These are phyloP conservation scores for Takifugu flavidus DNA, from an alignment of 2,113 vertebrate species.

Conservation along the genomic window DNA sequence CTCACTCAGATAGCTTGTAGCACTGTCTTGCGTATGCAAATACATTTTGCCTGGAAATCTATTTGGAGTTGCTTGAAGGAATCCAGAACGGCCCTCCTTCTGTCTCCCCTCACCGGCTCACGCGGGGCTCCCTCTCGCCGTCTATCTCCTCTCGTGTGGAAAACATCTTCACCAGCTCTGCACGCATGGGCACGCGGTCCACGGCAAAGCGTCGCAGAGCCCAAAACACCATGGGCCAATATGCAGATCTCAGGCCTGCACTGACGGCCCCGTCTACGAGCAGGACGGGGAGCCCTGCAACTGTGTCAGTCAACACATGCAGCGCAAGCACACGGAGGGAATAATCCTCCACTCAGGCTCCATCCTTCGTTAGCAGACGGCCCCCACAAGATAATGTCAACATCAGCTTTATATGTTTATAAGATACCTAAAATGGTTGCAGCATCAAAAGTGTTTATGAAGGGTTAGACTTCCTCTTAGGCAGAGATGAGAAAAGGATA, in stretches of 20 bases:
- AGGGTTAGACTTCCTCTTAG: constrained; percentile 34
- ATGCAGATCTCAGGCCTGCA: constrained; percentile 64
- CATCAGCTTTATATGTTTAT: neutral
- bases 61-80: constrained; percentile 82
- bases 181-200: constrained; percentile 61
- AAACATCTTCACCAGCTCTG: constrained; percentile 74
- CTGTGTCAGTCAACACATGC: constrained; percentile 57
- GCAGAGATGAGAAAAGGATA: constrained; percentile 39
- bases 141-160: constrained; percentile 69
- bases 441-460: neutral
- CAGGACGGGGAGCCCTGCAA: constrained; percentile 44
- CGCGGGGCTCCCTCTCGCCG: constrained; percentile 49
- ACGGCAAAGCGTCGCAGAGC: constrained; percentile 42
- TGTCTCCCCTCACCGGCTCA: constrained; percentile 65
- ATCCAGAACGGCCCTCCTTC: constrained; percentile 79
- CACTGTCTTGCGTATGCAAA: constrained; percentile 79
- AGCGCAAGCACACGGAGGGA: constrained; percentile 39
- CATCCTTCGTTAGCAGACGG: constrained; percentile 16
- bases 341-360: constrained; percentile 45
- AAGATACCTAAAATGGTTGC: neutral
- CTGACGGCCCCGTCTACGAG: constrained; percentile 42
- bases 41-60: constrained; percentile 83
- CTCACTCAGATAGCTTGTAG: constrained; percentile 73
- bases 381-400: no score
- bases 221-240: constrained; percentile 65